Evolutionary conservation across 2,113 vertebrate species (phyloP), one percentile per base, ranked within the genome.

Genomic region (Brachionichthys hirsutus): DNA sequence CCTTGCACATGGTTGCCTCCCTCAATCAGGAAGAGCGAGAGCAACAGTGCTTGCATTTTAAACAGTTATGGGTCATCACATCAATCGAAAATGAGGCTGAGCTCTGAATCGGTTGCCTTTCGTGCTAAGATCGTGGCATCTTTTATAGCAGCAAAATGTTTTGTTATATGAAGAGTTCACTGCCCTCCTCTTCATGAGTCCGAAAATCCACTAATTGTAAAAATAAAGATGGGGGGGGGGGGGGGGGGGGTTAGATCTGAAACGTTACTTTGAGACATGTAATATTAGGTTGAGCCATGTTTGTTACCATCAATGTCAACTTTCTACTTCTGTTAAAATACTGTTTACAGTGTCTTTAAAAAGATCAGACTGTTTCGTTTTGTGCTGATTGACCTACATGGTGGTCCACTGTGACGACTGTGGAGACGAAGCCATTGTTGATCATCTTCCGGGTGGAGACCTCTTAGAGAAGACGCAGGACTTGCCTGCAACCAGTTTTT

Each of bases 351-450:
- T 54, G 51, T 80, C 34, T 53, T 38, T 55, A 47, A 60, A 56
- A 48, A 52, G 24, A 67, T 54, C 11, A 18, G 9, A 19, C 22
- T 7, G 35, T 58, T 45, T 17, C n/a, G 3, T 73, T 60, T 58
- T 76, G 63, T 62, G 50, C 62, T 63, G 47, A 67, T 78, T 49
- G 24, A 41, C 57, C 63, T 56, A 10, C 44, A 15, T 51, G 45
- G 17, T 54, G 50, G 55, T 75, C 61, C 38, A 51, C 69, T 15
- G 48, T 62, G 69, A 80, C 43, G 85, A 86, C 86, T 88, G 86
- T 87, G 84, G 86, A 86, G 67, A 75, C 42, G 58, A 87, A 82
- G 82, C 81, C 83, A 86, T 85, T 70, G 49, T 62, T 42, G 22
- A 81, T 75, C 60, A 52, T 66, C 67, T 70, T 77, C 65, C 64